Conservation (phyloP, 2,113 vertebrate species). For the Thinocorus orbignyianus region DNA sequence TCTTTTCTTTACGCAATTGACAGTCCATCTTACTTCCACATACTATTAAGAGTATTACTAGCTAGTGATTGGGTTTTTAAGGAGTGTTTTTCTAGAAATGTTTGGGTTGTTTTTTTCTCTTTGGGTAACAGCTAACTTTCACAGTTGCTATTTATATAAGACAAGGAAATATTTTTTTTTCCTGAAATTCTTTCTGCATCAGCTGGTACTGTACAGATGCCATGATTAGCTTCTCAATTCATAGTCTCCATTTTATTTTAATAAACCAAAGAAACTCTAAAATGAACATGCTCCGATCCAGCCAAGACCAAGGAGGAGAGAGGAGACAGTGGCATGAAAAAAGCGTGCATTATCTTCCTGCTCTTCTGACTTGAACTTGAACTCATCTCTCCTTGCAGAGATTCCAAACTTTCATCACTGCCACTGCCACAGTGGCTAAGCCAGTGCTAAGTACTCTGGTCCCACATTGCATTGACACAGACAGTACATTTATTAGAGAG, state of each 20-base stretch:
- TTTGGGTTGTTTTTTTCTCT: not conserved
- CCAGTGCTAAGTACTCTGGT: not conserved
- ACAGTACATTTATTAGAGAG: not conserved
- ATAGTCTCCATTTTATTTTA: not conserved
- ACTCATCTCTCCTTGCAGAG: not conserved
- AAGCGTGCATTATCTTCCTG: not conserved
- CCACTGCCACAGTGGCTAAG: not conserved
- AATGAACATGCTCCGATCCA: not conserved
- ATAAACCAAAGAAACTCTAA: not conserved
- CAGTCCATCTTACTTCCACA: not conserved
- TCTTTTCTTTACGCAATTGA: not conserved
- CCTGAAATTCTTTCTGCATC: not conserved
- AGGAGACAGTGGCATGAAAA: not conserved
- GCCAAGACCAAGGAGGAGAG: not conserved
- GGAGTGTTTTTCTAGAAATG: not conserved
- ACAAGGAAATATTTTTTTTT: not conserved
- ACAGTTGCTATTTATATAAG: not conserved
- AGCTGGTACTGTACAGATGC: not conserved
- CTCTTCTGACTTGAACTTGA: not conserved
- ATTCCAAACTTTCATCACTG: not conserved
- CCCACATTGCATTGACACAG: accelerated
- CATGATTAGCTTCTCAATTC: not conserved
- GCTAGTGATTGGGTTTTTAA: not conserved
- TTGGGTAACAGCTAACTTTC: not conserved
- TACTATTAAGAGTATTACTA: not conserved